phyloP scores from a whole-genome alignment of 2,888 invertebrate genomes.

The Watsonalla cultraria region DNA sequence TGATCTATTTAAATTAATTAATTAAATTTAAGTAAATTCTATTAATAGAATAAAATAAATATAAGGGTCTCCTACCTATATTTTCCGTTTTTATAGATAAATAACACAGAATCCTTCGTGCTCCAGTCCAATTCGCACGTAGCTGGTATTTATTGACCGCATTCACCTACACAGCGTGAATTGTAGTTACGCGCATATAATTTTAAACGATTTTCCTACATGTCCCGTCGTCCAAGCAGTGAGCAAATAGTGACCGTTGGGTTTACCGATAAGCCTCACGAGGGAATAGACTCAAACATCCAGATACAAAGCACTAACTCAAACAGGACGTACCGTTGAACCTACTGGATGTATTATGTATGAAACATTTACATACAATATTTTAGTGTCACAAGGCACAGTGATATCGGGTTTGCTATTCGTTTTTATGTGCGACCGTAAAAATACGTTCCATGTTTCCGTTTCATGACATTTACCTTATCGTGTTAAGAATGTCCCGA shows the following conservation, averaged over 20 bases:
- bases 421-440: background rate
- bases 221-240: background rate
- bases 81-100: no score
- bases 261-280: conserved; percentile 11
- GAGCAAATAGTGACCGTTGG: conserved; percentile 13
- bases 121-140: no score
- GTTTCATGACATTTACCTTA: background rate
- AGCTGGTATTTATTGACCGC: no score
- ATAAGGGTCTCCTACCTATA: no score
- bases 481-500: no score
- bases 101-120: no score
- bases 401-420: background rate
- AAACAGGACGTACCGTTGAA: conserved; percentile 17
- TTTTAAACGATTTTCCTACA: background rate
- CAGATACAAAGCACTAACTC: conserved; percentile 21
- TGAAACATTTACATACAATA: background rate
- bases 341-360: conserved; percentile 12
- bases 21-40: no score
- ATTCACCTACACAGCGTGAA: no score
- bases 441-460: background rate
- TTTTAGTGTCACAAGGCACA: background rate
- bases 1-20: no score
- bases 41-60: no score
- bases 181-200: no score
- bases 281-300: conserved; percentile 20